A percentile compares a stretch with the other conserved stretches of the same genome.
Evolutionary conservation across 2,113 vertebrate species (phyloP).

Genomic region (Aplodontia rufa): DNA sequence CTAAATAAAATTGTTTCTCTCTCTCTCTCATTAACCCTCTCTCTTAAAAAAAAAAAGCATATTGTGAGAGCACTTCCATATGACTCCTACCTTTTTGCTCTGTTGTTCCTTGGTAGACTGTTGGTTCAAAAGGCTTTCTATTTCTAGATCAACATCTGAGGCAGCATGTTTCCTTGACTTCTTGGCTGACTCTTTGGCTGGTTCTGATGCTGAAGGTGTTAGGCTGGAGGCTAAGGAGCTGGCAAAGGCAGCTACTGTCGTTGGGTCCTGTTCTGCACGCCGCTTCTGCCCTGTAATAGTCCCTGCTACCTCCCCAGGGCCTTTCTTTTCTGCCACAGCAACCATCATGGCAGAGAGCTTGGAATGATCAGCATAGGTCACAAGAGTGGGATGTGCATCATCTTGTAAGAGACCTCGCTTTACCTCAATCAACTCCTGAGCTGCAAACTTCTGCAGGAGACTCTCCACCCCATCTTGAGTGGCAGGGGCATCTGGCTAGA

Average conservation of each 20-base stretch:
- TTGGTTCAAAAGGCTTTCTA: conserved; percentile 93
- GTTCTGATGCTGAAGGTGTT: conserved; percentile 67
- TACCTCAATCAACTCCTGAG: conserved; percentile 94
- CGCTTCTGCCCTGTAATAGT: conserved; percentile 70
- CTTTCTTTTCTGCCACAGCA: conserved; percentile 84
- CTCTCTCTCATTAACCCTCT: too few relatives aligned
- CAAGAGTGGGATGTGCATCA: conserved; percentile 86
- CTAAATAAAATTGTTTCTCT: too few relatives aligned
- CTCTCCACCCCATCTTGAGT: conserved; percentile 91
- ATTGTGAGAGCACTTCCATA: background rate
- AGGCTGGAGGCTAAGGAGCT: conserved; percentile 73
- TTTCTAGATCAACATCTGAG: conserved; percentile 94
- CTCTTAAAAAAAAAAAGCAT: background rate
- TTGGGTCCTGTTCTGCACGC: conserved; percentile 71
- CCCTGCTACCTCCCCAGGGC: conserved; percentile 69
- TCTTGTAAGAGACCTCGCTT: conserved; percentile 83
- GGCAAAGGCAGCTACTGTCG: conserved; percentile 53
- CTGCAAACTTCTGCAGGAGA: conserved; percentile 94
- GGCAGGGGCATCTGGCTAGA: conserved; percentile 88
- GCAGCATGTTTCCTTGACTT: conserved; percentile 89
- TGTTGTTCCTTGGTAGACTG: conserved; percentile 97
- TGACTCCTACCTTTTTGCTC: conserved; percentile 91
- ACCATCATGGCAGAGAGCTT: conserved; percentile 95
- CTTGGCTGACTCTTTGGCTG: conserved; percentile 88
- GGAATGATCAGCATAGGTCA: conserved; percentile 93